A percentile compares a stretch with the other conserved stretches of the same genome.
These are phyloP conservation scores for Tichodroma muraria DNA, from an alignment of 2,113 vertebrate species.

Conservation along the genomic window DNA sequence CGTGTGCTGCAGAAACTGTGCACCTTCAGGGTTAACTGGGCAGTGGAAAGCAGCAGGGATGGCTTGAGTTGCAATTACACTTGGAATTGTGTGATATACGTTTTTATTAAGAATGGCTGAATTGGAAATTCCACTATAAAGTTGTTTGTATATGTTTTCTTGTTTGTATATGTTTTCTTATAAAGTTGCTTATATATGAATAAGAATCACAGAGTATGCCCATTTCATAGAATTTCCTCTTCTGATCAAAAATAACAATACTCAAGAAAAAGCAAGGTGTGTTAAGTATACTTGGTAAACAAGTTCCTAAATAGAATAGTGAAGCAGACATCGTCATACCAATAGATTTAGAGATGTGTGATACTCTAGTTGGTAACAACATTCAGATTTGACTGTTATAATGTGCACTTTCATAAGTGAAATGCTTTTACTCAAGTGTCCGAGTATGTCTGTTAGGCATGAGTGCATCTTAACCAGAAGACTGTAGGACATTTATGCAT, in stretches of 20 bases:
- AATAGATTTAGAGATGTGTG: background rate
- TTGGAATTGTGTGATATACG: fast-evolving
- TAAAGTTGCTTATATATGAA: background rate
- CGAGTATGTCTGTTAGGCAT: background rate
- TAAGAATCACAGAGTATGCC: background rate
- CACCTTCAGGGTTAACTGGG: background rate
- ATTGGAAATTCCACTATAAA: background rate
- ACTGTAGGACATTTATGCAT: background rate
- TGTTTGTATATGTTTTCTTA: background rate
- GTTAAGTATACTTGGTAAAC: background rate
- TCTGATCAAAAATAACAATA: background rate
- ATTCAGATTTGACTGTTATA: background rate
- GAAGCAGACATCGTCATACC: background rate
- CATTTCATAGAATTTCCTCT: background rate
- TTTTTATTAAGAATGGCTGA: background rate
- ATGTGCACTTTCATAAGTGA: background rate
- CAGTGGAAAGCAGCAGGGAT: background rate
- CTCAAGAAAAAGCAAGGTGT: background rate
- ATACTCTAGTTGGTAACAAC: background rate
- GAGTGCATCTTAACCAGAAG: background rate
- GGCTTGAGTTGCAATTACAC: background rate
- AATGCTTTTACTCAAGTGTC: background rate
- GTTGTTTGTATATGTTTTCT: background rate
- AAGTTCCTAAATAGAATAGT: background rate
- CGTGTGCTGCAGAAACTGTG: fast-evolving